Percentiles rank a stretch among this genome's conserved stretches.
These are phyloP conservation scores for Brachionus calyciflorus DNA, from an alignment of 1,140 invertebrate genomes.

Conservation along the genomic window DNA sequence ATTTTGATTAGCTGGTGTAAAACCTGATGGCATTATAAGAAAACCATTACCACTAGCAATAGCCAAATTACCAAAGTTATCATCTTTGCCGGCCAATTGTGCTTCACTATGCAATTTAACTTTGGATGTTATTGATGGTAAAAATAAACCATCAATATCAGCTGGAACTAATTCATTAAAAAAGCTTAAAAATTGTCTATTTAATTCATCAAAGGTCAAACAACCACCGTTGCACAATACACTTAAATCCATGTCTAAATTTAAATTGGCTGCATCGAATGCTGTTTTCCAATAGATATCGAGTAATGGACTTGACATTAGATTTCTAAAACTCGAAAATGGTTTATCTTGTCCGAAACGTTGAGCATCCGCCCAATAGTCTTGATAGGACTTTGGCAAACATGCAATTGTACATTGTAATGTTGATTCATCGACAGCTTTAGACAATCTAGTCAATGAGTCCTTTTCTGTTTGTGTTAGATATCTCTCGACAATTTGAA, in stretches of 20 bases:
- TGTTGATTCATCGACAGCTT: not conserved
- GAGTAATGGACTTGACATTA: not conserved
- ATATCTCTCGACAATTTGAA: not conserved
- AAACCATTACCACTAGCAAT: not conserved
- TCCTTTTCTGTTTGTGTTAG: not conserved
- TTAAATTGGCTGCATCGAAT: not conserved
- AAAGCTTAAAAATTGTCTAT: not conserved
- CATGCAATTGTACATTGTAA: not conserved
- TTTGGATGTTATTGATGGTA: not conserved
- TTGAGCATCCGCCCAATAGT: not conserved
- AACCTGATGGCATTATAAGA: constrained; percentile 5
- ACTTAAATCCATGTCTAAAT: not conserved
- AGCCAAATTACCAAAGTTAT: not conserved
- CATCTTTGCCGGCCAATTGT: not conserved
- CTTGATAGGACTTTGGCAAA: constrained; percentile 14
- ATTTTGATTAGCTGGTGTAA: not conserved
- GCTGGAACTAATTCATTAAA: not conserved
- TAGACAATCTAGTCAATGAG: not conserved
- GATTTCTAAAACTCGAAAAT: not conserved
- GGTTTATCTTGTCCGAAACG: constrained; percentile 6
- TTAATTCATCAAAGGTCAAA: not conserved
- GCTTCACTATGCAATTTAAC: constrained; percentile 4
- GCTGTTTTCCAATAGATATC: not conserved
- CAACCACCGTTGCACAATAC: not conserved
- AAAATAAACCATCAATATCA: not conserved